phyloP scores from a whole-genome alignment of 2,113 vertebrate genomes.

The Xenotilapia leptura region DNA sequence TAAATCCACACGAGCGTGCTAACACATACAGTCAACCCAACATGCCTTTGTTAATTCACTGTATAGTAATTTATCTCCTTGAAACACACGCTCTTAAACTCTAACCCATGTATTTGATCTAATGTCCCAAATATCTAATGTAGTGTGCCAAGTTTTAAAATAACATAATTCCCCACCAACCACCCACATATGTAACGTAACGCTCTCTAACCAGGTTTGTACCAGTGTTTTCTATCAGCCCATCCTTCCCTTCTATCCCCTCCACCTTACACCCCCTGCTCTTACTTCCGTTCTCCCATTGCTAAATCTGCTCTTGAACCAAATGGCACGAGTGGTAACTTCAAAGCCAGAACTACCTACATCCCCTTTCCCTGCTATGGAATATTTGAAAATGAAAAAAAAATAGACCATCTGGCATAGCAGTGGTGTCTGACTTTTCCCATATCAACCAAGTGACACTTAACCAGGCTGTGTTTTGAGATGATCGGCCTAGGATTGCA shows the following conservation, averaged over 20 bases:
- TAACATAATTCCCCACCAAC: conserved; percentile 43
- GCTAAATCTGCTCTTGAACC: conserved; percentile 4
- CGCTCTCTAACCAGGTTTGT: conserved; percentile 24
- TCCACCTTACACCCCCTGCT: neutral
- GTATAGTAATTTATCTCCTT: conserved; percentile 38
- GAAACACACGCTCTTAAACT: conserved; percentile 39
- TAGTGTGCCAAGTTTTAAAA: conserved; percentile 47
- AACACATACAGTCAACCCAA: neutral
- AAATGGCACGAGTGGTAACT: conserved; percentile 41
- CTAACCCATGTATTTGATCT: conserved; percentile 39
- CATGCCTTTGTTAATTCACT: neutral
- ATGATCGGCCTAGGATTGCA: neutral
- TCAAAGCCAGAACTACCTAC: conserved; percentile 34
- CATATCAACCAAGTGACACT: neutral
- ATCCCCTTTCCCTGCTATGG: neutral
- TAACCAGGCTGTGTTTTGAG: neutral
- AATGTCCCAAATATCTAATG: conserved; percentile 20
- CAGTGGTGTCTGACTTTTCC: neutral
- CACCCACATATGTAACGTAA: conserved; percentile 34
- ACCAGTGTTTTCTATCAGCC: neutral
- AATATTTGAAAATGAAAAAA: neutral
- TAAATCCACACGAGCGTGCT: neutral
- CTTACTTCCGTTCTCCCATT: neutral
- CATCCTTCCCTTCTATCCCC: neutral
- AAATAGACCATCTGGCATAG: neutral